phyloP scores from a whole-genome alignment of 2,797 vertebrate species.

The Leucoraja ocellata region DNA sequence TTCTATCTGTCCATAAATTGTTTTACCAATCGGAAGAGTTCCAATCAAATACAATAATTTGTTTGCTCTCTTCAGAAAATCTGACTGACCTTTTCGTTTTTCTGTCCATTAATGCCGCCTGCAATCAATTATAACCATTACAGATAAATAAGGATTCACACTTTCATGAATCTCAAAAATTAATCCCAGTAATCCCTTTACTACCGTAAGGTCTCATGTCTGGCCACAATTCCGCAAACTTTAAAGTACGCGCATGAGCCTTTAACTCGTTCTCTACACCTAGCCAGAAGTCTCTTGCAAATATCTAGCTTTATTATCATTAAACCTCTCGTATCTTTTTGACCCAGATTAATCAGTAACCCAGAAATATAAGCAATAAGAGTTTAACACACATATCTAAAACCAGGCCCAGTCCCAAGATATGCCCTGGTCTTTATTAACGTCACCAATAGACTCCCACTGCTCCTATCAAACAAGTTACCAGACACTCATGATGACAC shows the following conservation, averaged over 20 bases:
- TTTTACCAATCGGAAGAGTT: background rate
- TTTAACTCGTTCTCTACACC: conserved; percentile 19
- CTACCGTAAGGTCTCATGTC: background rate
- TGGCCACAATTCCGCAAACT: background rate
- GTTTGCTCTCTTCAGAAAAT: background rate
- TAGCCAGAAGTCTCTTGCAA: background rate
- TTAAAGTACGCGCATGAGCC: background rate
- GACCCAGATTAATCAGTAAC: conserved; percentile 37
- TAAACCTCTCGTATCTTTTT: conserved; percentile 31
- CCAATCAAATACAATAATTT: background rate
- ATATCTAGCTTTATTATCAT: conserved; percentile 20
- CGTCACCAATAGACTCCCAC: conserved; percentile 33
- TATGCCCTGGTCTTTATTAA: conserved; percentile 34
- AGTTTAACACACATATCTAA: conserved; percentile 35
- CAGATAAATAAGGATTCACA: background rate
- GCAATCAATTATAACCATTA: background rate
- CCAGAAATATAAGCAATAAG: conserved; percentile 30
- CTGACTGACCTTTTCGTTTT: too few species aligned
- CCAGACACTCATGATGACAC: conserved; percentile 34
- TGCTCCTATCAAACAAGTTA: conserved; percentile 36
- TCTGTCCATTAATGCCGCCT: background rate
- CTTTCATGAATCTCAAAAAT: background rate
- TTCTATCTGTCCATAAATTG: background rate
- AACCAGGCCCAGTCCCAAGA: conserved; percentile 25
- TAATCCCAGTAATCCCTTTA: background rate